These are phyloP conservation scores for Ceratosolen fusciceps DNA, from an alignment of 1,140 invertebrate species.

Conservation along the genomic window DNA sequence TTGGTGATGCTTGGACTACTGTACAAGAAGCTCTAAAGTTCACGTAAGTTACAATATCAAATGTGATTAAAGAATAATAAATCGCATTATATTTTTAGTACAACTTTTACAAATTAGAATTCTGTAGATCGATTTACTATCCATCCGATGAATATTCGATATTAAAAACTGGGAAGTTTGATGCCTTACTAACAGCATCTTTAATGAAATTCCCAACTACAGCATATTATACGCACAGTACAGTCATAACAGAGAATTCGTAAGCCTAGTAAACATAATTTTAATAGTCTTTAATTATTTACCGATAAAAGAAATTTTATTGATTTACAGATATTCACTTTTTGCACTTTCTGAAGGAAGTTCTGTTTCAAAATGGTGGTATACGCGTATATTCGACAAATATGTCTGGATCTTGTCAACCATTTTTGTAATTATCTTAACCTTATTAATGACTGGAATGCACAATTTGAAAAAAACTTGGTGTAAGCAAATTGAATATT, in stretches of 20 bases:
- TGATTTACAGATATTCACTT: conserved; percentile 50
- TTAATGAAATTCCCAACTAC: conserved; percentile 15
- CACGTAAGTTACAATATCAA: conserved; percentile 42
- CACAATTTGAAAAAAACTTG: conserved; percentile 51
- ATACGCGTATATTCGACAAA: conserved; percentile 52
- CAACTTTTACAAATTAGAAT: background rate
- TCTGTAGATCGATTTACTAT: conserved; percentile 29
- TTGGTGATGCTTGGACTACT: conserved; percentile 55
- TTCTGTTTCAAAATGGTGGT: conserved; percentile 53
- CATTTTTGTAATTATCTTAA: conserved; percentile 42
- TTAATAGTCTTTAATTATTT: background rate
- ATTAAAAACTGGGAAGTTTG: conserved; percentile 25
- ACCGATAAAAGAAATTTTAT: background rate
- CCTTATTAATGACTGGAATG: conserved; percentile 37
- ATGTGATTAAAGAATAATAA: background rate
- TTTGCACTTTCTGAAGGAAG: conserved; percentile 53
- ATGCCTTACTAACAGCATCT: conserved; percentile 18
- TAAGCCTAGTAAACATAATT: conserved; percentile 6
- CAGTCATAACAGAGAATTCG: conserved; percentile 41
- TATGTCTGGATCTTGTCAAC: conserved; percentile 49
- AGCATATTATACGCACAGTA: conserved; percentile 41
- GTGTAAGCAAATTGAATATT: conserved; percentile 34
- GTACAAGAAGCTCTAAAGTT: conserved; percentile 54
- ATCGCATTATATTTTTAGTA: background rate
- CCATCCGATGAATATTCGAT: conserved; percentile 11